phyloP scores from a whole-genome alignment of 2,797 vertebrate genomes.

The Sebastes baramenuke region DNA sequence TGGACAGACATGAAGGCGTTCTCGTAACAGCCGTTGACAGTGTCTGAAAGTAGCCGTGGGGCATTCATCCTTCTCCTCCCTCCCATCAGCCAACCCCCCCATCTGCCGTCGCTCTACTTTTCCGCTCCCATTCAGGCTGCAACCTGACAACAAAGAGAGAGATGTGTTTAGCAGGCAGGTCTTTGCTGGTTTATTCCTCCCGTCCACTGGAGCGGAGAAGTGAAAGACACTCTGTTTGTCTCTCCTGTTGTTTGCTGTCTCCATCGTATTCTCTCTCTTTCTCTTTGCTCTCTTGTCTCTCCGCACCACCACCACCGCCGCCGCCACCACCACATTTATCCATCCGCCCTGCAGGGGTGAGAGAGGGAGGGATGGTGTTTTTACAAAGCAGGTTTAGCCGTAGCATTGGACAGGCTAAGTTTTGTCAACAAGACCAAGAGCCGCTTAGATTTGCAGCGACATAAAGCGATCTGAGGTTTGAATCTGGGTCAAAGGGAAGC shows the following conservation, averaged over 20 bases:
- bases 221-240: constrained; percentile 72
- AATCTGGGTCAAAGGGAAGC: constrained; percentile 69
- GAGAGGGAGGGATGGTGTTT: constrained; percentile 26
- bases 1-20: constrained; percentile 63
- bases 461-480: constrained; percentile 55
- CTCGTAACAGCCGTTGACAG: constrained; percentile 69
- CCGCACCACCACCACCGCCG: neutral
- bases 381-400: constrained; percentile 60
- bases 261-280: constrained; percentile 35
- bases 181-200: constrained; percentile 71
- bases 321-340: constrained; percentile 26
- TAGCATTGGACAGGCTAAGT: constrained; percentile 52
- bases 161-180: constrained; percentile 77
- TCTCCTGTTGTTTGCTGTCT: constrained; percentile 72
- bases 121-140: constrained; percentile 68
- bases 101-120: constrained; percentile 67
- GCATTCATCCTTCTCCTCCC: constrained; percentile 58
- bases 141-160: constrained; percentile 78
- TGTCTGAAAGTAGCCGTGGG: constrained; percentile 74
- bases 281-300: neutral
- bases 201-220: constrained; percentile 71
- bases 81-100: constrained; percentile 25
- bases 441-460: constrained; percentile 53
- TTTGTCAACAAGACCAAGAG: constrained; percentile 67
- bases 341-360: constrained; percentile 47